Conservation (phyloP, 2,888 invertebrate species). For the Eupithecia subfuscata region DNA sequence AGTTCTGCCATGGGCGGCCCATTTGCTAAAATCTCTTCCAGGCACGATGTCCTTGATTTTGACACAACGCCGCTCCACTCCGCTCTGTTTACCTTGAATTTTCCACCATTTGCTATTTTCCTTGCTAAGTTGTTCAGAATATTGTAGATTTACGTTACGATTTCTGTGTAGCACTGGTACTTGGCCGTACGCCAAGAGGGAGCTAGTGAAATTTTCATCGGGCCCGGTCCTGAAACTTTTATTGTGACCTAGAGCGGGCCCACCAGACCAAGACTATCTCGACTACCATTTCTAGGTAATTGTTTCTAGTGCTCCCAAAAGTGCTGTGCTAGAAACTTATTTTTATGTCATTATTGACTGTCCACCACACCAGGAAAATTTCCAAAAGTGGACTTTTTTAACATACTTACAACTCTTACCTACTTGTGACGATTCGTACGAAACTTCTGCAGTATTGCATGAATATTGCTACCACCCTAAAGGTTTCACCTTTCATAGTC, state of each 20-base stretch:
- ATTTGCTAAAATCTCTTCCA: neutral
- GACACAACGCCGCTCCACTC: neutral
- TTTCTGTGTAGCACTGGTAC: slow-evolving; percentile 36
- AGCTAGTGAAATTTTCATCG: slow-evolving; percentile 61
- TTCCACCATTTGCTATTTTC: neutral
- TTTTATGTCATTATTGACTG: too few relatives aligned
- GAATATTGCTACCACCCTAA: neutral
- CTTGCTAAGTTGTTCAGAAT: neutral
- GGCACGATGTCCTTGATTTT: neutral
- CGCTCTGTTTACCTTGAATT: neutral
- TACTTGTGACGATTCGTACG: neutral
- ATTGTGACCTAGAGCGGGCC: slow-evolving; percentile 50
- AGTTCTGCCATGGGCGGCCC: neutral
- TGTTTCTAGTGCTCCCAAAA: neutral
- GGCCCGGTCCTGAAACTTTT: slow-evolving; percentile 53
- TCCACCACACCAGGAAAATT: neutral
- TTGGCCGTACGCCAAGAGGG: slow-evolving; percentile 56
- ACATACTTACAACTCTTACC: neutral
- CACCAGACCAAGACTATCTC: neutral
- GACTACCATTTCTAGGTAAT: neutral
- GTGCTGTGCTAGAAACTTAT: neutral
- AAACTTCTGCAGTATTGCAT: neutral
- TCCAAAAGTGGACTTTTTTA: neutral
- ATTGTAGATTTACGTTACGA: neutral
- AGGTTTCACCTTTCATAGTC: too few relatives aligned